phyloP scores from a whole-genome alignment of 2,113 vertebrate genomes.

The Jacana jacana region DNA sequence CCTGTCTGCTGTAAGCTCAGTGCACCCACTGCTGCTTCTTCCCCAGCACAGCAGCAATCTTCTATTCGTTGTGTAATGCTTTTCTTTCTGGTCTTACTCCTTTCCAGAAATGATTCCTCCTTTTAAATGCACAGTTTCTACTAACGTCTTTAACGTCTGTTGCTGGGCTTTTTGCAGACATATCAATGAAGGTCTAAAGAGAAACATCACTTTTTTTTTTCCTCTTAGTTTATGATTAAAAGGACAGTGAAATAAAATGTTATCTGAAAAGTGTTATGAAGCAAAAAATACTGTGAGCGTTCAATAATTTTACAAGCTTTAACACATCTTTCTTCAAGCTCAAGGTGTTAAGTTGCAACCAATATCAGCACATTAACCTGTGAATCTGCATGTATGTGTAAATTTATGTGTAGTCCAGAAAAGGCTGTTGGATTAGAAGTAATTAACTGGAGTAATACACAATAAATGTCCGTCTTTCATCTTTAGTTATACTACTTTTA shows the following conservation, averaged over 20 bases:
- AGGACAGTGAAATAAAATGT: neutral
- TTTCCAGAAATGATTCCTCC: neutral
- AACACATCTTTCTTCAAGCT: neutral
- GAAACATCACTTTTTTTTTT: neutral
- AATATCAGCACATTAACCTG: neutral
- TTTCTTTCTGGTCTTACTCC: neutral
- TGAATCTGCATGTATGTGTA: neutral
- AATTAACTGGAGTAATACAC: neutral
- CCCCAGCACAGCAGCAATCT: neutral
- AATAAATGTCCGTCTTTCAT: neutral
- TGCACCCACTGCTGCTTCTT: neutral
- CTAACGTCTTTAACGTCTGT: neutral
- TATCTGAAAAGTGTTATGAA: neutral
- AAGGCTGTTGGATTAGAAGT: neutral
- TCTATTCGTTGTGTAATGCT: neutral
- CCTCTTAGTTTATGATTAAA: neutral
- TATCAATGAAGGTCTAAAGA: neutral
- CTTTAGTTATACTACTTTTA: neutral
- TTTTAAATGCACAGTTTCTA: neutral
- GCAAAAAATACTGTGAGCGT: neutral
- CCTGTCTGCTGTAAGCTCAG: neutral
- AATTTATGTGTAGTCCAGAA: neutral
- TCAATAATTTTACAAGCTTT: neutral
- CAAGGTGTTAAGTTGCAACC: neutral
- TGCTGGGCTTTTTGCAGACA: neutral